Base-by-base conservation (phyloP, 2,888 invertebrate species). In the Bedellia somnulentella region DNA sequence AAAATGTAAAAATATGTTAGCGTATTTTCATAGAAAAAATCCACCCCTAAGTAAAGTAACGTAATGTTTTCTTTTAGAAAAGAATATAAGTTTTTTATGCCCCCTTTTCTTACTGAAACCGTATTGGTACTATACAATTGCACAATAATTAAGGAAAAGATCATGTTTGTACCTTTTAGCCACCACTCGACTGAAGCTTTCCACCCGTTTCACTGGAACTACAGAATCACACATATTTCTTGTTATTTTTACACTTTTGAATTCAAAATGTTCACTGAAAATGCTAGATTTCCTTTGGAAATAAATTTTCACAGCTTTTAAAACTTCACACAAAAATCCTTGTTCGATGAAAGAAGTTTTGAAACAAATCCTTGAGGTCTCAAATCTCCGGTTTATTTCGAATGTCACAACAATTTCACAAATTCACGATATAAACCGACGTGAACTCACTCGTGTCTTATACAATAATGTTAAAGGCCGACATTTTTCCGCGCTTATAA, bases 331-430 rank as follows among this genome's bases (percentile, higher is more conserved):
- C 44, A 42, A 41, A 48, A 38, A 32, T 35, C 29, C 16, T 25
- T 26, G 27, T 33, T 24, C 15, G n/a, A n/a, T n/a, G n/a, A n/a
- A n/a, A n/a, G n/a, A n/a, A n/a, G n/a, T n/a, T n/a, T n/a, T n/a
- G n/a, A n/a, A n/a, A n/a, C n/a, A n/a, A 33, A 42, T 29, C 29
- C 41, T 44, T 45, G 33, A 33, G 24, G 28, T 31, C 22, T 16
- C n/a, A n/a, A n/a, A n/a, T n/a, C n/a, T n/a, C n/a, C n/a, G n/a
- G n/a, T n/a, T n/a, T n/a, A n/a, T n/a, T n/a, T n/a, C n/a, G n/a
- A n/a, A 59, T 73, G 71, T 68, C 71, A 67, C 70, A 71, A 73
- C 50, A 46, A 68, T 71, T 70, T 66, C 68, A 67, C 60, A 62
- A 64, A 43, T 57, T 56, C 37, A 39, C 39, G 36, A 41, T 34